Evolutionary conservation across 1,140 invertebrate species (phyloP).

Genomic region (Lethrus apterus): DNA sequence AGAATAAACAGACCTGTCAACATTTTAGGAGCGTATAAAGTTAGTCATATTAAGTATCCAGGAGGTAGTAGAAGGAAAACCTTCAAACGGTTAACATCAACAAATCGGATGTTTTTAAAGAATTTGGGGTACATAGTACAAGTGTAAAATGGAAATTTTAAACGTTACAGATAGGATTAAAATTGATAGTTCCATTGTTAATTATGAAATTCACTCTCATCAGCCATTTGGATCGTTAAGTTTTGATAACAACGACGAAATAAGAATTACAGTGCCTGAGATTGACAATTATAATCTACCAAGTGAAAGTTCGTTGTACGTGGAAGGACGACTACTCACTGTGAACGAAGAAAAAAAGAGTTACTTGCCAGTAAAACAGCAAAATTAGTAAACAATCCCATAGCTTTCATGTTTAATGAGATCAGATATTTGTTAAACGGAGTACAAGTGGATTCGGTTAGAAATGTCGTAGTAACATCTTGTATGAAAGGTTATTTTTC

Average conservation of each 20-base stretch:
- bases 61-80: no score
- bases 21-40: no score
- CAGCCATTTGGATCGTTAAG: slow-evolving; percentile 34
- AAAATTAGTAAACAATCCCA: slow-evolving; percentile 36
- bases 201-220: slow-evolving; percentile 36
- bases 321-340: slow-evolving; percentile 21
- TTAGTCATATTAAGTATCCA: no score
- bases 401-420: slow-evolving; percentile 41
- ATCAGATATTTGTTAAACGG: slow-evolving; percentile 43
- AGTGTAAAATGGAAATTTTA: slow-evolving; percentile 20
- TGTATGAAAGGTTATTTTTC: slow-evolving; percentile 39
- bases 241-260: slow-evolving; percentile 13
- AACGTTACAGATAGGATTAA: slow-evolving; percentile 21
- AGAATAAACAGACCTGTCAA: no score
- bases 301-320: slow-evolving; percentile 6
- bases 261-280: slow-evolving; percentile 8
- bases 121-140: no score
- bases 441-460: slow-evolving; percentile 40
- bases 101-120: no score
- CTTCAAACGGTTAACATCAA: slow-evolving; percentile 20
- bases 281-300: slow-evolving; percentile 5
- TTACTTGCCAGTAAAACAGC: background rate
- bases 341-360: slow-evolving; percentile 23
- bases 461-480: slow-evolving; percentile 38
- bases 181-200: slow-evolving; percentile 31